Evolutionary conservation across 2,113 vertebrate species (phyloP), one percentile per base, ranked within the genome.

Genomic region (Ailurus styani): DNA sequence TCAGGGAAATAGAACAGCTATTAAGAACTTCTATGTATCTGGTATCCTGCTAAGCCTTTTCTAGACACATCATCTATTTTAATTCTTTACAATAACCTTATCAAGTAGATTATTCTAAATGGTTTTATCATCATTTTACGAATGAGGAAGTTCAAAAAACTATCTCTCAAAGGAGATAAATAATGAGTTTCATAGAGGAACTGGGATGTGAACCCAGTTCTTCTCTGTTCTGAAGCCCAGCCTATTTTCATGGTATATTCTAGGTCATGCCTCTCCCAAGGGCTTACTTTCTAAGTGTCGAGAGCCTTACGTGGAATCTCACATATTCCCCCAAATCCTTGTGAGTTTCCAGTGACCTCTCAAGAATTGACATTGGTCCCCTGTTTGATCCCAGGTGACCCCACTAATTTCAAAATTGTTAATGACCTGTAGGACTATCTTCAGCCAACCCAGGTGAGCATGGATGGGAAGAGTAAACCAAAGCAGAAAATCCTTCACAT

Each of bases 81-180:
- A 84, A 83, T 93, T 93, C 52, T 93, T 93, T 57, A 87, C 2
- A 60, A 21, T 45, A 87, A 89, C 21, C 37, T 7, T 77, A 73
- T 88, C 52, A 82, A 91, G 47, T 82, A 60, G 57, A 82, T 93
- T 68, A 70, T 91, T 83, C 92, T 96, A 84, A 68, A 47, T 91
- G 25, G 2, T 75, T 83, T 84, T 87, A 55, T 64, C 18, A 37
- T 60, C n/a, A 42, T 83, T 95, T 91, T 60, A 50, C 20, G 87
- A 96, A 83, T 50, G 40, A 77, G 25, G 54, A 81, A 60, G 78
- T 73, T 68, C 62, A 91, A 68, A 82, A 55, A n/a, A n/a, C n/a
- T n/a, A n/a, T n/a, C n/a, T n/a, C n/a, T 47, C 18, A 84, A 81
- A 93, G 47, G 85, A 34, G 40, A 18, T 90, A 29, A 92, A 55